Conservation (phyloP, 2,113 vertebrate genomes). For the Etia nguti region DNA sequence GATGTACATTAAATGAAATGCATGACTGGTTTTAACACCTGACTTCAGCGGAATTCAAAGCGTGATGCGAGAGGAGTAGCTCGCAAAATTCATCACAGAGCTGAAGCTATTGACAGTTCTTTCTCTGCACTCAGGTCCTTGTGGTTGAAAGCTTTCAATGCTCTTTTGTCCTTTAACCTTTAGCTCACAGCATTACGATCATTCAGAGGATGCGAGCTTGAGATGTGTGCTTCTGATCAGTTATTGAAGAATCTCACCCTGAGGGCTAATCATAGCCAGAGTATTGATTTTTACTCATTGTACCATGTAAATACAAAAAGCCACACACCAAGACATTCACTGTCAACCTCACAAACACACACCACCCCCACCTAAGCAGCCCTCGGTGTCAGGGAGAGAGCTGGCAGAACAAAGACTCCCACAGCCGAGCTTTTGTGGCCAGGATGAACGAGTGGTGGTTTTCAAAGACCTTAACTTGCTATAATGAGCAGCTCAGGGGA, state of each 20-base stretch:
- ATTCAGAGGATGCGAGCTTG: background rate
- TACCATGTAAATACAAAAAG: constrained; percentile 35
- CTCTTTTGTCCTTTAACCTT: background rate
- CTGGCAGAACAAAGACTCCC: constrained; percentile 58
- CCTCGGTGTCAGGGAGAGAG: constrained; percentile 26
- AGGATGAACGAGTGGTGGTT: constrained; percentile 41
- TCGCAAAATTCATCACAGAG: constrained; percentile 5
- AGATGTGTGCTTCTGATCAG: constrained; percentile 8
- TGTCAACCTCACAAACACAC: background rate
- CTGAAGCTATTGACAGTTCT: background rate
- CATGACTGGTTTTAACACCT: constrained; percentile 43
- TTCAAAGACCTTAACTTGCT: constrained; percentile 56
- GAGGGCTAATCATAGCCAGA: constrained; percentile 29
- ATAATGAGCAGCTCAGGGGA: constrained; percentile 57
- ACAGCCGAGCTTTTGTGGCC: constrained; percentile 32
- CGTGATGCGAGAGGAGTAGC: background rate
- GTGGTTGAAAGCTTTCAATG: constrained; percentile 10
- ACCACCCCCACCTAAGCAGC: constrained; percentile 10
- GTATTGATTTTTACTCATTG: constrained; percentile 50
- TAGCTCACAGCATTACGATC: background rate
- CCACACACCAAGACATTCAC: background rate
- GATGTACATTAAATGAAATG: constrained; percentile 40
- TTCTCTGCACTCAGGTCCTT: background rate
- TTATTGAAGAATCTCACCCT: constrained; percentile 20
- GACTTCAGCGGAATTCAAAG: constrained; percentile 48